Evolutionary conservation across 2,888 invertebrate genomes (phyloP), one percentile per base, ranked within the genome.

Genomic region (Schizotus pectinicornis): DNA sequence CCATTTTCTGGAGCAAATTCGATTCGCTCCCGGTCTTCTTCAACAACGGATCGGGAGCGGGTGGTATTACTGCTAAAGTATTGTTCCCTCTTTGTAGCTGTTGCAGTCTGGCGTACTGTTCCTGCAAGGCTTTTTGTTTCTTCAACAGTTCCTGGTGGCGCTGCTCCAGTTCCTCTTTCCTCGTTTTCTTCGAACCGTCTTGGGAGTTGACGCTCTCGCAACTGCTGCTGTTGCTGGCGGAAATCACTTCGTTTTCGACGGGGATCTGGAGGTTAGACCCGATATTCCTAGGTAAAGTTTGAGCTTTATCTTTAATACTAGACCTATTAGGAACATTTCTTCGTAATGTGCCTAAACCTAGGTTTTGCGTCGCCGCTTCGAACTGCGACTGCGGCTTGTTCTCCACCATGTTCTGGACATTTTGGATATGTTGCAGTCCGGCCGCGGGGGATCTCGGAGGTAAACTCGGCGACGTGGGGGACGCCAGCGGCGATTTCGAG

Each of bases 21-120:
- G 92, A 91, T 79, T 94, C 94, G 73, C 92, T 93, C 57, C 94
- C 94, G 7, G 93, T 92, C 74, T 94, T 94, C 77, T 94, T 94
- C 37, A 93, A 81, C 58, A 82, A 77, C 41, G 82, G 76, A 71
- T 85, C 84, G 8, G 88, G 87, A 0, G 87, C 83, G 30, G 88
- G 85, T 1, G 88, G 85, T 43, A 83, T 81, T 2, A 85, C 83
- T 7, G 87, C 83, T 47, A 86, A 73, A 2, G 88, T 84, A 32
- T 89, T 86, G 0, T 88, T 88, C 67, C 89, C 88, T 66, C 92
- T 85, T 75, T 94, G 94, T 64, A 95, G 85, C 81, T 92, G 91
- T 77, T 95, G 95, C 57, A 95, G 81, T 13, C 95, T 85, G 11
- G 93, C 91, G 78, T 95, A 95, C 75, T 95, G 95, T 72, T 95